Evolutionary conservation across 2,113 vertebrate genomes (phyloP).

Genomic region (Aptenodytes patagonicus): DNA sequence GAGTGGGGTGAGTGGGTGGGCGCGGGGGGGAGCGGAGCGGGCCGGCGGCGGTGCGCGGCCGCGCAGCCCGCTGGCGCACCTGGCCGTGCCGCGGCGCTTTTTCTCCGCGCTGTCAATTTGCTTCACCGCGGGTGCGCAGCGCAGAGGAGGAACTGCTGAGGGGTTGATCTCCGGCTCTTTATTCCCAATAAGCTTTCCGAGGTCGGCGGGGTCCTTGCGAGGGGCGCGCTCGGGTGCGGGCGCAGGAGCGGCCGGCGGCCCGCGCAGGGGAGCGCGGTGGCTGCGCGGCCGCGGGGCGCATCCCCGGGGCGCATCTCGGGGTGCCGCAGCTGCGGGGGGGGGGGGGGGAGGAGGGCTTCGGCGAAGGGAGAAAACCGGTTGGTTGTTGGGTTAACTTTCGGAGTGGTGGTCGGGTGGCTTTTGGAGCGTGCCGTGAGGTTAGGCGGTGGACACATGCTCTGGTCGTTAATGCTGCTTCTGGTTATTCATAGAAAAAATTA

Average conservation of each 20-base stretch:
- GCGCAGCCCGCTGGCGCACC: no score
- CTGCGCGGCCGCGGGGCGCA: neutral
- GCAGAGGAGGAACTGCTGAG: no score
- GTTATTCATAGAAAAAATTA: fast-evolving
- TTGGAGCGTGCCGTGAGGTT: neutral
- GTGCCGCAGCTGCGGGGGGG: no score
- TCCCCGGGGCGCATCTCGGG: neutral
- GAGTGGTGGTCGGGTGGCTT: neutral
- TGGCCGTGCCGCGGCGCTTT: no score
- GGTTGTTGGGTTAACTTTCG: neutral
- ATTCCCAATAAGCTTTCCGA: fast-evolving
- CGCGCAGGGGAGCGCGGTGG: neutral
- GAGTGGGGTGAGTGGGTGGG: no score
- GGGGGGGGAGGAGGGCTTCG: no score
- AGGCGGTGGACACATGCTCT: neutral
- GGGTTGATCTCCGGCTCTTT: no score
- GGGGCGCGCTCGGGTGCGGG: neutral
- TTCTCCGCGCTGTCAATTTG: no score
- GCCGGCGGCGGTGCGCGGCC: no score
- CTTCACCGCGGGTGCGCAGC: no score
- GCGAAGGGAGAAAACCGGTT: neutral
- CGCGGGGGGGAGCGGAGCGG: no score
- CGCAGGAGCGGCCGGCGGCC: neutral
- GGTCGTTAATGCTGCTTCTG: neutral
- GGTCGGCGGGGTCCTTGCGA: neutral